These are phyloP conservation scores for Apteryx mantelli DNA, from an alignment of 2,113 vertebrate genomes.

Conservation along the genomic window DNA sequence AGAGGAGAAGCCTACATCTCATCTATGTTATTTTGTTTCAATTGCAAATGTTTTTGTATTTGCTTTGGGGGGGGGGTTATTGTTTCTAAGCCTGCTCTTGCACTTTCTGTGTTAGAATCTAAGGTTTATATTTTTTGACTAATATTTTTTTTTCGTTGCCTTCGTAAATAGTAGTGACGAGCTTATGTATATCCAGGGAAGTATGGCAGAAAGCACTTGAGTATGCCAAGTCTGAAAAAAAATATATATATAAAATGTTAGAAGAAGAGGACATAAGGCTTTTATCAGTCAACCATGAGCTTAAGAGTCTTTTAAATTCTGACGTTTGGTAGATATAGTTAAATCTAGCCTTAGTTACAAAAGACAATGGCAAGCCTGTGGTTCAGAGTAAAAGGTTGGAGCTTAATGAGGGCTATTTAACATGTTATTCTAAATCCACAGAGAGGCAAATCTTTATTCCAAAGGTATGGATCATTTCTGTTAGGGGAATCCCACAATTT, in stretches of 20 bases:
- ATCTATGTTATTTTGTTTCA: constrained; percentile 46
- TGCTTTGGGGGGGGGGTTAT: constrained; percentile 12
- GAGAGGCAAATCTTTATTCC: constrained; percentile 67
- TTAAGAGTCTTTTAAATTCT: constrained; percentile 32
- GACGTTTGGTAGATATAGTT: constrained; percentile 21
- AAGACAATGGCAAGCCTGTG: constrained; percentile 13
- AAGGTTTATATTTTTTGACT: constrained; percentile 56
- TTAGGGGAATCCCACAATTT: constrained; percentile 56
- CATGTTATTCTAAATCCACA: constrained; percentile 43
- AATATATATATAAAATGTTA: constrained; percentile 49
- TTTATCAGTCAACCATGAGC: constrained; percentile 12
- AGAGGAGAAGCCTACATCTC: constrained; percentile 52
- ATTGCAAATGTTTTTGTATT: constrained; percentile 60
- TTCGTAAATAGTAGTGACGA: constrained; percentile 67
- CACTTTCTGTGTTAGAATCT: constrained; percentile 14
- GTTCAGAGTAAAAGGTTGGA: constrained; percentile 16
- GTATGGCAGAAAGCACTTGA: constrained; percentile 46
- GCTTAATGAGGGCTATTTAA: constrained; percentile 62
- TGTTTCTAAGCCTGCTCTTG: constrained; percentile 48
- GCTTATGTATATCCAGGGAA: constrained; percentile 58
- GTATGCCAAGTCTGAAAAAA: constrained; percentile 48
- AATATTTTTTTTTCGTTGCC: constrained; percentile 47
- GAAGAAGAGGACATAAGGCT: constrained; percentile 34
- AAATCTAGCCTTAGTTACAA: neutral
- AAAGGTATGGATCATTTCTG: constrained; percentile 44